Percentiles rank a stretch among this genome's conserved stretches.
phyloP scores from a whole-genome alignment of 35 echinoderm and acorn worm genomes.

The Anneissia japonica region DNA sequence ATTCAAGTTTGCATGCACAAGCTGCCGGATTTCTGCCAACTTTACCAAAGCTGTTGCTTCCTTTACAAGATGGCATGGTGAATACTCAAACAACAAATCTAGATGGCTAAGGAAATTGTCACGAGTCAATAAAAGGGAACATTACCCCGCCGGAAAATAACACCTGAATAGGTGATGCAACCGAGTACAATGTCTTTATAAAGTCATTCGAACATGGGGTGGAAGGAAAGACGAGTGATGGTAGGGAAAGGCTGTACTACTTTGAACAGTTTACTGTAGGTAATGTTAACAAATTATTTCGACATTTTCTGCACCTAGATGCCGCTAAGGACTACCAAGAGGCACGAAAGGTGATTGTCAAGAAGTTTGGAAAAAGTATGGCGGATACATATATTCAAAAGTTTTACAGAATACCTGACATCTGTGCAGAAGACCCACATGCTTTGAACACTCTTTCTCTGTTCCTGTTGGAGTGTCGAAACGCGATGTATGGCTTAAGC shows the following conservation, averaged over 20 bases:
- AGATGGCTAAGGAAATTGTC: not conserved
- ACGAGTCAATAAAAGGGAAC: not conserved
- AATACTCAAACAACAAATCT: no score
- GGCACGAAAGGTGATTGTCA: constrained; percentile 6
- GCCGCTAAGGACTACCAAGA: not conserved
- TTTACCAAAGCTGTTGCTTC: no score
- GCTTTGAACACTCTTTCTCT: not conserved
- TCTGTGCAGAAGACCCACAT: not conserved
- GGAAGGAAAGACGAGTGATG: not conserved
- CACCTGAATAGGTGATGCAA: not conserved
- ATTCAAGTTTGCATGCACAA: no score
- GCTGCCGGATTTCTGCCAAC: no score
- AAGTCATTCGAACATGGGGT: not conserved
- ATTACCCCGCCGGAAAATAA: not conserved
- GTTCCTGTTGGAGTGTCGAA: constrained; percentile 10
- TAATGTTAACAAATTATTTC: not conserved
- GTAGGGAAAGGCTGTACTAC: constrained; percentile 1
- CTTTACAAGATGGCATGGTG: no score
- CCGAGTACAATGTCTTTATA: not conserved
- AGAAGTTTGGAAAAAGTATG: not conserved
- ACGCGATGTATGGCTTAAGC: not conserved
- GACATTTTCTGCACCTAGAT: not conserved
- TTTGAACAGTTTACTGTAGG: constrained; percentile 12
- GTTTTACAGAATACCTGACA: not conserved
- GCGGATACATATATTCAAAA: not conserved